phyloP scores from a whole-genome alignment of 2,113 vertebrate genomes.

The Columbina picui region DNA sequence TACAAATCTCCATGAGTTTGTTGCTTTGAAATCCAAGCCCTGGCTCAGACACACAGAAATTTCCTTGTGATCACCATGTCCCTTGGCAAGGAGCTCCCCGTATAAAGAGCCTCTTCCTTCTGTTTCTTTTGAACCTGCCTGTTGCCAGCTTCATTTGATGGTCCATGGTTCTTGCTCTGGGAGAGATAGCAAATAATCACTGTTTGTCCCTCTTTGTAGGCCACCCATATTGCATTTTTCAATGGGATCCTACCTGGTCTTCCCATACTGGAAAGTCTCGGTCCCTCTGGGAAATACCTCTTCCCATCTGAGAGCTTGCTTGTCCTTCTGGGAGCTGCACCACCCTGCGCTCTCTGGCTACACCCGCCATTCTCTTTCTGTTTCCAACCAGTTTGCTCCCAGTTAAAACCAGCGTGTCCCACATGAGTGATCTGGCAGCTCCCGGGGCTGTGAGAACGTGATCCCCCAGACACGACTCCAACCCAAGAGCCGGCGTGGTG shows the following conservation, averaged over 20 bases:
- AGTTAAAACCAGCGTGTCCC: neutral
- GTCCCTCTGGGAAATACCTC: neutral
- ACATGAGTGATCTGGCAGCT: neutral
- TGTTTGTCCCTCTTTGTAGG: neutral
- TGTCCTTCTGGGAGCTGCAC: neutral
- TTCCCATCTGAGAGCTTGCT: neutral
- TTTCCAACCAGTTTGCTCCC: neutral
- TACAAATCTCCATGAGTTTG: neutral
- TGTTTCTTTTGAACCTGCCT: neutral
- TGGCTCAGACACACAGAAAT: neutral
- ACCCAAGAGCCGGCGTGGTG: neutral
- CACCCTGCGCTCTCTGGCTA: neutral
- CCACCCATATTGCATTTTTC: neutral
- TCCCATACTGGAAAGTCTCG: neutral
- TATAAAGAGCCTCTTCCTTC: neutral
- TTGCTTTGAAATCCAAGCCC: neutral
- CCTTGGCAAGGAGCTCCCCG: neutral
- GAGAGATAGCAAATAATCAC: fast-evolving
- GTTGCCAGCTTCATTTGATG: neutral
- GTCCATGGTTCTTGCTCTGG: neutral
- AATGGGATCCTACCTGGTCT: neutral
- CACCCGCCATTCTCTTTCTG: neutral
- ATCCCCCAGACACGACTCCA: neutral
- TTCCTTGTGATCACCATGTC: neutral
- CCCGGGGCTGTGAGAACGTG: neutral